Base-by-base conservation (phyloP, 1,140 invertebrate genomes). In the Carcinoscorpius rotundicauda region DNA sequence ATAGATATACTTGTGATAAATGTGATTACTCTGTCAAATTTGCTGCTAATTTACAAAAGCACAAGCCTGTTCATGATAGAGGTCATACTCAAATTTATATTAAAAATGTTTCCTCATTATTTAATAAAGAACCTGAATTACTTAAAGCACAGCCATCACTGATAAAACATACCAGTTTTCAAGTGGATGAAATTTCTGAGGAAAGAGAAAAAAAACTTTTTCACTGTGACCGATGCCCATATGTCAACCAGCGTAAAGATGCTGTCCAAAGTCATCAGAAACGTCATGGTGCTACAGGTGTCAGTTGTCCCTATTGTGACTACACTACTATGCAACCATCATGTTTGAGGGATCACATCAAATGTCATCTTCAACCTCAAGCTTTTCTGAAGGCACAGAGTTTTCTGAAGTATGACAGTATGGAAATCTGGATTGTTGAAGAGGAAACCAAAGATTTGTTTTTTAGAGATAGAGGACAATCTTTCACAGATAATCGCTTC, bases 11-110 rank as follows among this genome's bases (percentile, higher is more conserved):
- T 66, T 94, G 91, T 77, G 84, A 87, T 66, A 82, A 84, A 4
- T 94, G 91, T 75, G 90, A 93, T 76, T 94, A 93, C 76, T 88
- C 89, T 3, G 90, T 93, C 0, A 89, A 87, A 70, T 89, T 88
- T 29, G 29, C 29, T 29, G 29, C 29, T 29, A 29, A 29, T 29
- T 29, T 29, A 29, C 29, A 29, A 29, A 29, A 29, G 29, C 29
- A 29, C 8, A 81, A 80, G 49, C 80, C 80, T 58, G 80, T 80
- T 6, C 80, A 80, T 62, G 81, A 87, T 73, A 78, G 83, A 70
- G 92, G 90, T 76, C 84, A 84, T 11, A 85, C 87, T 73, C 92
- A 89, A 76, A 87, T 91, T 78, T 89, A 89, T 74, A 85, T 85
- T 29, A 87, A 87, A 3, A 82, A 85, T 0, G 87, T 90, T 72